Evolutionary conservation across 1,140 invertebrate genomes (phyloP).

Genomic region (Magallana ariakensis): DNA sequence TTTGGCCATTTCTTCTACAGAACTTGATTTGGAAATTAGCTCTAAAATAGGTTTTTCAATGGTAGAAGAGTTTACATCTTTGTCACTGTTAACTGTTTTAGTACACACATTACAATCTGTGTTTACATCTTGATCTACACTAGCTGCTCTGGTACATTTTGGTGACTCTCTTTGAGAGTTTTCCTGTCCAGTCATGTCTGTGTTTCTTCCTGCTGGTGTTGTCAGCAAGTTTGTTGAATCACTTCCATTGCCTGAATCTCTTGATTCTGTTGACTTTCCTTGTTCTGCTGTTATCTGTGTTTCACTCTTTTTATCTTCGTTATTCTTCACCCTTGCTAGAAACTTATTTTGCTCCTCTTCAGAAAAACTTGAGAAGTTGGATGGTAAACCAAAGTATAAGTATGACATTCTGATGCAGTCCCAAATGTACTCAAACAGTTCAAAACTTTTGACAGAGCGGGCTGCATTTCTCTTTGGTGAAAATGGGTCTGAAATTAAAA

Average conservation of each 20-base stretch:
- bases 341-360: constrained; percentile 24
- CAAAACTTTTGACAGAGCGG: constrained; percentile 77
- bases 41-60: constrained; percentile 6
- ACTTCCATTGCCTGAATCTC: constrained; percentile 20
- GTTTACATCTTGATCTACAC: neutral
- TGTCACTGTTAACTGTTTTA: neutral
- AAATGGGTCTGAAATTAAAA: constrained; percentile 80
- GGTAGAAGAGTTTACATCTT: neutral
- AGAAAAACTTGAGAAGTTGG: constrained; percentile 49
- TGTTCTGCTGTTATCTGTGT: neutral
- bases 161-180: neutral
- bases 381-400: constrained; percentile 80
- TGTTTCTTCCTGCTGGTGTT: neutral
- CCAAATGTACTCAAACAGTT: constrained; percentile 80
- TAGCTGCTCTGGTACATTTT: neutral
- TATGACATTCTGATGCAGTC: constrained; percentile 79
- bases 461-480: constrained; percentile 80
- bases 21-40: neutral
- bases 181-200: neutral
- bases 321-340: constrained; percentile 45
- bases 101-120: neutral
- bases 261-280: constrained; percentile 25
- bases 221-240: neutral
- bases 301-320: constrained; percentile 7
- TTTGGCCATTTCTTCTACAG: constrained; percentile 31